Base-by-base conservation (phyloP, 1,140 invertebrate species). In the Anthonomus grandis region DNA sequence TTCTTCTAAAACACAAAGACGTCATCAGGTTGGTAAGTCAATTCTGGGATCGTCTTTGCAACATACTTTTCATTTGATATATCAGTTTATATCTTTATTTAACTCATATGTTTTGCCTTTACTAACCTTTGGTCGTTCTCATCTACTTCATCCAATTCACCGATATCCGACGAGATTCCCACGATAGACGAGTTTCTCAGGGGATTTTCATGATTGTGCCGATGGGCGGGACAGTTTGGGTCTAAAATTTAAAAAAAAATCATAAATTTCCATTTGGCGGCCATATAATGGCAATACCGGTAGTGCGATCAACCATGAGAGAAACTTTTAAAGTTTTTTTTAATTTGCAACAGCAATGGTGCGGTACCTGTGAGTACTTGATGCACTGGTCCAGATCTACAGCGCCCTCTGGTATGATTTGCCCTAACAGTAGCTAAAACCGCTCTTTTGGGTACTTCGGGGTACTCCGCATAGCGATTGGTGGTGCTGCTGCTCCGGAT, bases 81-180 rank as follows among this genome's bases (percentile, higher is more conserved):
- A n/a, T n/a, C n/a, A 19, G 21, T 21, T 15, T 21, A 45, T 4
- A 45, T 15, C 1, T 23, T 45, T 45, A 12, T 45, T 19, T 45
- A 19, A 21, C 25, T n/a, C 13, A 3, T 50, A 8, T 18, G 17
- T 1, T 27, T 17, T 12, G 10, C 12, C 15, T 34, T 41, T 4
- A 17, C 22, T 63, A 60, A 71, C 67, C 68, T 69, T 42, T 70
- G 73, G 31, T 76, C 74, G 6, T 63, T 65, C 36, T 74, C 73
- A 4, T 75, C 74, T 4, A 64, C 64, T 17, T 73, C 70, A 17
- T 72, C 69, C 13, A 68, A 47, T 49, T 73, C 72, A n/a, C n/a
- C n/a, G 3, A 66, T 59, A 22, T 59, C 57, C 2, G 62, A 56
- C 5, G 62, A 55, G 9, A 54, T 64, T 8, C 60, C 67, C 17